These are phyloP conservation scores for Zaprionus nigranus DNA, from an alignment of 1,140 invertebrate species.

Conservation along the genomic window DNA sequence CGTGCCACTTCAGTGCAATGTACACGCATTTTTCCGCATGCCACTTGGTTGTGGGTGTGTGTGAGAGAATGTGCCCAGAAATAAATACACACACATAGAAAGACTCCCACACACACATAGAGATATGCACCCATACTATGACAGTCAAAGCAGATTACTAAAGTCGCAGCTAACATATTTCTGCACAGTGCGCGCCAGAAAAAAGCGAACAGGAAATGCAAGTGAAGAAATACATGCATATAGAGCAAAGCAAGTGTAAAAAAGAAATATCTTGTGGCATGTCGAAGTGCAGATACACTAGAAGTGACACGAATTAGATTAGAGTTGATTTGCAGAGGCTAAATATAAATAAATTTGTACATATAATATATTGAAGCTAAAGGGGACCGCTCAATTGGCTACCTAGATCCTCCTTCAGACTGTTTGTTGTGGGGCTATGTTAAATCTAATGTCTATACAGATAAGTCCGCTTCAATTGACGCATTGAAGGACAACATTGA, in stretches of 20 bases:
- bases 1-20: slow-evolving; percentile 48
- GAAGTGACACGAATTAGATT: neutral
- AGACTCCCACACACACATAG: slow-evolving; percentile 12
- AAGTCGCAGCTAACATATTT: slow-evolving; percentile 80
- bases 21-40: slow-evolving; percentile 63
- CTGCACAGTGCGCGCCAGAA: slow-evolving; percentile 33
- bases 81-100: slow-evolving; percentile 1
- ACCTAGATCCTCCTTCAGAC: too few relatives aligned
- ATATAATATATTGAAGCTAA: too few relatives aligned
- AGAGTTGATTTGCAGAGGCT: neutral
- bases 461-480: too few relatives aligned
- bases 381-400: too few relatives aligned
- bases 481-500: too few relatives aligned
- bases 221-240: slow-evolving; percentile 38
- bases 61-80: neutral
- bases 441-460: too few relatives aligned
- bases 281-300: slow-evolving; percentile 13
- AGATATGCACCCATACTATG: slow-evolving; percentile 29
- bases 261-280: neutral
- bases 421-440: too few relatives aligned
- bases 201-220: slow-evolving; percentile 58
- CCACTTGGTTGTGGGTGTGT: slow-evolving; percentile 33
- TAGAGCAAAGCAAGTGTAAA: slow-evolving; percentile 28
- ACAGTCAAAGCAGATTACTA: slow-evolving; percentile 66
- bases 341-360: too few relatives aligned